Evolutionary conservation across 2,888 invertebrate species (phyloP), one percentile per base, ranked within the genome.

Genomic region (Craniophora ligustri): DNA sequence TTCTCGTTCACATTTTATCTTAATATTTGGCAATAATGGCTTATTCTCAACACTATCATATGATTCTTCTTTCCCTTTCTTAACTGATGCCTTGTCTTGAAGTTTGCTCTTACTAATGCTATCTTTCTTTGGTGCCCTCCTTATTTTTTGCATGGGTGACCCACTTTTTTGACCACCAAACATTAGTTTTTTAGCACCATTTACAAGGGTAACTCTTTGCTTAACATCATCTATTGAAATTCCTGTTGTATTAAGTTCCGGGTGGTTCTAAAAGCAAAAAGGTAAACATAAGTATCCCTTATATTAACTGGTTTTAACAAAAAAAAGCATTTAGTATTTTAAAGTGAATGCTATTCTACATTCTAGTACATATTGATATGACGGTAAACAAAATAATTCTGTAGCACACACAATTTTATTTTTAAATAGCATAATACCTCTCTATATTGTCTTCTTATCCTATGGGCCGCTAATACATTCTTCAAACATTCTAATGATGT

Each of bases 201-300:
- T 87, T 4, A 88, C 84, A 19, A 88, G 50, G 44, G 87, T 82
- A 14, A 91, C 91, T 96, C 98, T 71, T 68, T 91, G 90, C 55
- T 91, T 91, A 54, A 93, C 87, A 26, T 92, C 92, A 31, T 96
- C 95, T 45, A 98, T 86, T 6, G 96, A 95, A 68, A 98, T 96
- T 40, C 96, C 97, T 70, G 95, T 94, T 10, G 96, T 97, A 75
- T 96, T 96, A 44, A 97, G 92, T 83, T 97, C 97, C 13, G 96
- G 96, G 81, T 96, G 95, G 75, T 95, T 94, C 95, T 96, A 78
- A 6, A 91, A 92, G 28, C 18, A 40, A 49, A 40, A 14, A 41
- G n/a, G 10, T n/a, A 26, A 7, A 31, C 21, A 47, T 10, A n/a
- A 26, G n/a, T 5, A 26, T n/a, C 2, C 21, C 21, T 21, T n/a